phyloP scores from a whole-genome alignment of 2,888 invertebrate species.

The Rhagonycha lutea region DNA sequence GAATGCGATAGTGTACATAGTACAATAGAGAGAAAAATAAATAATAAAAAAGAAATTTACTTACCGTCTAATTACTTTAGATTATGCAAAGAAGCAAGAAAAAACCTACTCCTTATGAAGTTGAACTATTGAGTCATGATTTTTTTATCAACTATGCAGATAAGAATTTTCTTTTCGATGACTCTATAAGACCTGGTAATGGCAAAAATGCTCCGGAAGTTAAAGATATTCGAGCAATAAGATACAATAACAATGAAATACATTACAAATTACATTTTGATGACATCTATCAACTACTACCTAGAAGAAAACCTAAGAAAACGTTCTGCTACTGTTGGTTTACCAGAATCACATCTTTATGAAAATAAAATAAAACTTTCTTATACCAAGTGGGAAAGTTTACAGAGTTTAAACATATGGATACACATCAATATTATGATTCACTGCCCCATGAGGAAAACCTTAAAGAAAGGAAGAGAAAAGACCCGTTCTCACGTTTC shows the following conservation, averaged over 20 bases:
- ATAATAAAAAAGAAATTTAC: conserved; percentile 27
- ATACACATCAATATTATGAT: neutral
- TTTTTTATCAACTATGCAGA: neutral
- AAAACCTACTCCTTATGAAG: neutral
- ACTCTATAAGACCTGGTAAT: neutral
- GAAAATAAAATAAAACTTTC: neutral
- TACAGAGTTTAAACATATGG: neutral
- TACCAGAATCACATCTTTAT: neutral
- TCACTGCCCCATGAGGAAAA: neutral
- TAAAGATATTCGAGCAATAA: neutral
- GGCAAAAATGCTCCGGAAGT: neutral
- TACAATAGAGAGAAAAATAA: conserved; percentile 24
- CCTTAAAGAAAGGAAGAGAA: neutral
- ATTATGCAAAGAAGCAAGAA: neutral
- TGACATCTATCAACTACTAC: neutral
- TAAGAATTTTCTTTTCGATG: neutral
- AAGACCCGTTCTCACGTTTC: no score
- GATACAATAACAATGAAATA: neutral
- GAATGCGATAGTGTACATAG: conserved; percentile 37
- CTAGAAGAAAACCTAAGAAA: neutral
- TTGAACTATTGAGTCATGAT: neutral
- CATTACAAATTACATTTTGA: neutral
- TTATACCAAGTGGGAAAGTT: neutral
- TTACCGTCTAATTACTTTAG: conserved; percentile 31
- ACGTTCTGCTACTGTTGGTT: neutral